Percentiles rank a stretch among this genome's conserved stretches.
phyloP scores from a whole-genome alignment of 2,888 invertebrate species.

The Opisthograptis luteolata region DNA sequence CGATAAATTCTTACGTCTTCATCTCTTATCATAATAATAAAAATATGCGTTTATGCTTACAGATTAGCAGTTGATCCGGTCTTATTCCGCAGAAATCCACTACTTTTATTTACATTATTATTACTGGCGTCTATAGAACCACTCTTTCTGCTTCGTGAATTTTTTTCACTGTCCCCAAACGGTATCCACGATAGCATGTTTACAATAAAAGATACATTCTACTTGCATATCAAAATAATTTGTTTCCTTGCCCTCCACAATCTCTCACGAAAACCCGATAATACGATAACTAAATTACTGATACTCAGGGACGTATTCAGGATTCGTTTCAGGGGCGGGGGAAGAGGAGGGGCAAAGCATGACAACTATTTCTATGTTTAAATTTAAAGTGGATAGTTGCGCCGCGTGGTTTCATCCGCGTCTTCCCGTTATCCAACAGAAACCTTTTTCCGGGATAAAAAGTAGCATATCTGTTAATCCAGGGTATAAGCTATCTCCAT shows the following conservation, averaged over 20 bases:
- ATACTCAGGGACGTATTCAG: no score
- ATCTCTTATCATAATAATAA: background rate
- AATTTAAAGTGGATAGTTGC: no score
- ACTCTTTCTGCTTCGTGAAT: background rate
- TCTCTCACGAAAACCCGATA: conserved; percentile 28
- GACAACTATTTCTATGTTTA: no score
- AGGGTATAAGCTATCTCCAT: no score
- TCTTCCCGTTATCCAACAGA: no score
- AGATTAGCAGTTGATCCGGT: conserved; percentile 13
- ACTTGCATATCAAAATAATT: conserved; percentile 1
- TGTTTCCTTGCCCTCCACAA: conserved; percentile 19
- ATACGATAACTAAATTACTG: conserved; percentile 20
- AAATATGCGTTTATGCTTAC: background rate
- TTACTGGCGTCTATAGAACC: conserved; percentile 11
- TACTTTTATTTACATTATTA: conserved; percentile 6
- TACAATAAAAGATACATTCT: conserved; percentile 5
- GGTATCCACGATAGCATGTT: conserved; percentile 17
- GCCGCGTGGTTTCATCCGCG: no score
- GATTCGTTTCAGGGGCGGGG: no score
- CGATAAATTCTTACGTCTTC: no score
- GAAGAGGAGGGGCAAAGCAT: no score
- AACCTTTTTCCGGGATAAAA: no score
- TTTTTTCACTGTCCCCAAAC: conserved; percentile 7
- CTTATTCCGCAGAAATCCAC: conserved; percentile 9
- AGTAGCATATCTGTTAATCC: no score